Percentiles rank a stretch among this genome's conserved stretches.
phyloP scores from a whole-genome alignment of 2,113 vertebrate genomes.

The Bubo blakistoni region DNA sequence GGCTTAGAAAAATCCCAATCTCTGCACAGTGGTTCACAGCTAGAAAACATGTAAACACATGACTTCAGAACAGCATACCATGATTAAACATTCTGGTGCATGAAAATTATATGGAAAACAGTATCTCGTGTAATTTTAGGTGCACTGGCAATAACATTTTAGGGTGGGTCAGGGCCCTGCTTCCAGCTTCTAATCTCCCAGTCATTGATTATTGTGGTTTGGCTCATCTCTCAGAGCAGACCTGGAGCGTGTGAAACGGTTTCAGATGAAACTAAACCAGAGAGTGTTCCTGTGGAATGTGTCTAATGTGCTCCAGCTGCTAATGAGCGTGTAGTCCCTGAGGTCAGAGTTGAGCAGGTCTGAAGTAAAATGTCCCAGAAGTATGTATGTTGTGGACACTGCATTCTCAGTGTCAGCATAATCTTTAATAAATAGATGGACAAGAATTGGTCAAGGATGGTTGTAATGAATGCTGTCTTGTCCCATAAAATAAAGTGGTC shows the following conservation, averaged over 20 bases:
- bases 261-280: background rate
- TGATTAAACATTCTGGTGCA: background rate
- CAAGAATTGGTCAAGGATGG: background rate
- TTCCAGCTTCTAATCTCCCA: background rate
- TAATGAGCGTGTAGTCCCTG: background rate
- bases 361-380: background rate
- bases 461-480: background rate
- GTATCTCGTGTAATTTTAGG: background rate
- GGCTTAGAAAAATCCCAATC: background rate
- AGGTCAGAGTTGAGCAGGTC: background rate
- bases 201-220: background rate
- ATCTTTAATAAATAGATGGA: background rate
- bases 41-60: background rate
- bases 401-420: background rate
- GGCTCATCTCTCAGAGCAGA: background rate
- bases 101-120: background rate
- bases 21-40: background rate
- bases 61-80: background rate
- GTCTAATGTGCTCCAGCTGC: background rate
- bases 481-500: background rate
- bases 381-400: background rate
- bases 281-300: background rate
- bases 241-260: background rate
- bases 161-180: background rate
- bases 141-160: background rate